Evolutionary conservation across 2,113 vertebrate genomes (phyloP), one percentile per base, ranked within the genome.

Genomic region (Odontesthes bonariensis): DNA sequence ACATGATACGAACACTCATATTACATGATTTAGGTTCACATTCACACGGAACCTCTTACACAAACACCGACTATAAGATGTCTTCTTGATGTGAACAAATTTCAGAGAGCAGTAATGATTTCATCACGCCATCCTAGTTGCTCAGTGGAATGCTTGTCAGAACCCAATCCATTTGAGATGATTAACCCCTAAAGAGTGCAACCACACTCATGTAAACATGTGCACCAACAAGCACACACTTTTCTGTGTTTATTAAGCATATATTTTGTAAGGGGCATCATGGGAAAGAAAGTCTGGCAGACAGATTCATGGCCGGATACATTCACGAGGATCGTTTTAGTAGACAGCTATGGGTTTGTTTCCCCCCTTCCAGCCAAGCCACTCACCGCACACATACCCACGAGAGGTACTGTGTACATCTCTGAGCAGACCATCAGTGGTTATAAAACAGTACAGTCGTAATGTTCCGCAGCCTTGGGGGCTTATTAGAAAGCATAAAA

Each of bases 401-500:
- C 19, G 46, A 84, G 80, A 77, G 59, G 61, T 81, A 80, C 69
- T 71, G 76, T 70, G 80, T 79, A 87, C 86, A 87, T 82, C 85
- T 84, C 74, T 69, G 82, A 89, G 85, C 85, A 82, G 91, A 85
- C 83, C 84, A 91, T 90, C 89, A 78, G 76, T 58, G 81, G 83
- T 89, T 92, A 88, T 94, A 91, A 93, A 94, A 91, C 85, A 86
- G 82, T 86, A 88, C 77, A 88, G 90, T 89, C 81, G 87, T 92
- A 93, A 92, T 91, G 87, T 88, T 89, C 68, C 76, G 56, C 77
- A 80, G 88, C 91, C 91, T 92, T 86, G 77, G 89, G 89, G 93
- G 90, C 94, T 94, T 93, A 92, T 94, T 93, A 93, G 89, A 83
- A 92, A 83, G 85, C 88, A 94, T 93, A 94, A 93, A 93, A 93